Evolutionary conservation across 2,888 invertebrate species (phyloP).

Genomic region (Drosophila infuscata): DNA sequence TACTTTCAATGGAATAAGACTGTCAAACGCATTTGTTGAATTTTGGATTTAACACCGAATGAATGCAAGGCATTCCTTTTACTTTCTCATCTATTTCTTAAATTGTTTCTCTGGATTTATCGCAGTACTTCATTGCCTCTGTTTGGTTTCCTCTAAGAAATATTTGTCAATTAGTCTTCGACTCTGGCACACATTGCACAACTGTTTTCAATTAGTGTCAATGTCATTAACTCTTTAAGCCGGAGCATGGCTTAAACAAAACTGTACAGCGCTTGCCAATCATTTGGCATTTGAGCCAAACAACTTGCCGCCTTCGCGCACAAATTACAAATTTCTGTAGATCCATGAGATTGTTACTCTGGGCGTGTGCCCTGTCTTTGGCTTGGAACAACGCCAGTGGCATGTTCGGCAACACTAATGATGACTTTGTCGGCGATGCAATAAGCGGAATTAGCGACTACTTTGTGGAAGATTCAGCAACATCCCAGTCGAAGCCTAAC

Average conservation of each 20-base stretch:
- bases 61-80: not conserved
- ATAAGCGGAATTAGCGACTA: constrained; percentile 43
- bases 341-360: constrained; percentile 58
- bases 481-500: constrained; percentile 6
- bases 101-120: not conserved
- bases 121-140: not conserved
- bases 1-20: not conserved
- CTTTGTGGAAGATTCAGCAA: constrained; percentile 27
- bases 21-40: not conserved
- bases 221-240: constrained; percentile 30
- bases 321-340: constrained; percentile 1
- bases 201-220: constrained; percentile 61
- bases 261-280: constrained; percentile 28
- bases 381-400: constrained; percentile 36
- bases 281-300: constrained; percentile 43
- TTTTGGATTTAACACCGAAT: not conserved
- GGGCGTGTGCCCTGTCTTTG: constrained; percentile 37
- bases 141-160: not conserved
- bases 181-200: constrained; percentile 43
- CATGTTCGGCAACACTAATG: constrained; percentile 27
- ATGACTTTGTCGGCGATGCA: constrained; percentile 46
- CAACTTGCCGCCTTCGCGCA: constrained; percentile 32
- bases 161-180: constrained; percentile 11
- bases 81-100: not conserved
- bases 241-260: constrained; percentile 43